phyloP scores from a whole-genome alignment of 2,113 vertebrate genomes.

The Astatotilapia flaviijosephi region DNA sequence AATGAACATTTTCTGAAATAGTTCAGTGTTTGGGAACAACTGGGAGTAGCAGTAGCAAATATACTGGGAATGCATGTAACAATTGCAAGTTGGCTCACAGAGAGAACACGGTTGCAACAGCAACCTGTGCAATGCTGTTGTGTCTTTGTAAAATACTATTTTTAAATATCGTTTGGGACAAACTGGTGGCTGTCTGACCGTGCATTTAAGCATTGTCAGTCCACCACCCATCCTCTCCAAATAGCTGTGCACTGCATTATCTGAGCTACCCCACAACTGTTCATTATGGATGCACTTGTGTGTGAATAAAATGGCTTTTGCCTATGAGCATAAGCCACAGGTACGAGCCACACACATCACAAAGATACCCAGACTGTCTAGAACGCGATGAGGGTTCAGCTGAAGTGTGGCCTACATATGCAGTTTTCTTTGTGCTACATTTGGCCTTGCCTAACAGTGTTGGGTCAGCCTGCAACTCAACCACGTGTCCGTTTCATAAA shows the following conservation, averaged over 20 bases:
- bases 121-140: not conserved
- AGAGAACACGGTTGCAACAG: not conserved
- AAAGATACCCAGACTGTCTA: not conserved
- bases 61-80: not conserved
- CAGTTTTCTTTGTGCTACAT: not conserved
- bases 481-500: not conserved
- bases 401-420: not conserved
- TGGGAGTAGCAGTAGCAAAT: not conserved
- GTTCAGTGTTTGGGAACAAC: not conserved
- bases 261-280: not conserved
- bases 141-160: not conserved
- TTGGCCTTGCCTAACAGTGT: not conserved
- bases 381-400: not conserved
- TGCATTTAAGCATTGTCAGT: not conserved
- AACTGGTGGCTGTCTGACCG: not conserved
- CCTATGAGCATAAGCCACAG: not conserved
- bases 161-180: not conserved
- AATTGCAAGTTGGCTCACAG: not conserved
- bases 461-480: not conserved
- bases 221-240: not conserved
- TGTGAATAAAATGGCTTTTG: not conserved
- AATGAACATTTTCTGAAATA: not conserved
- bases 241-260: not conserved
- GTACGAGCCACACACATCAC: not conserved
- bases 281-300: not conserved